Evolutionary conservation across 2,888 invertebrate species (phyloP).

Genomic region (Epicampocera succincta): DNA sequence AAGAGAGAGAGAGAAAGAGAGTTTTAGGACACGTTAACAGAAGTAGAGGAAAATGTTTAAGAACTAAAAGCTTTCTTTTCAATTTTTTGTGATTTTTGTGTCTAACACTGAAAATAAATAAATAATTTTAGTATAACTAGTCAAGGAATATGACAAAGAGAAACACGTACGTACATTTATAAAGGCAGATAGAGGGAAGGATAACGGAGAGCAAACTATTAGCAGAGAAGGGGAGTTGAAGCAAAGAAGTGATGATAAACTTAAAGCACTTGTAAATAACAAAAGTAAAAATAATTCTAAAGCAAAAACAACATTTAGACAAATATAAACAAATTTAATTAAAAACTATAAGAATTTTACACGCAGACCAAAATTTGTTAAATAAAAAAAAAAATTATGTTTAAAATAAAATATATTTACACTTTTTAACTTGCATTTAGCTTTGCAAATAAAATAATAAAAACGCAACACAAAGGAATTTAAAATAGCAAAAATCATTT

Average conservation of each 20-base stretch:
- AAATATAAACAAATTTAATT: conserved; percentile 65
- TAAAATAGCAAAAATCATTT: conserved; percentile 13
- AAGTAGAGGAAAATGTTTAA: conserved; percentile 48
- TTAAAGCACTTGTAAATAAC: conserved; percentile 60
- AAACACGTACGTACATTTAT: conserved; percentile 14
- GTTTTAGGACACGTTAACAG: conserved; percentile 41
- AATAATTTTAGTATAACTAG: conserved; percentile 66
- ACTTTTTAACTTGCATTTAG: conserved; percentile 66
- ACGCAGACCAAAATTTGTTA: conserved; percentile 72
- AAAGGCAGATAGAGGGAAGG: conserved; percentile 1
- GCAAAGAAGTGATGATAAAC: conserved; percentile 48
- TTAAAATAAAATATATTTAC: conserved; percentile 56
- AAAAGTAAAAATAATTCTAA: conserved; percentile 26
- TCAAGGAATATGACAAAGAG: conserved; percentile 62
- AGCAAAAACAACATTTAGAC: conserved; percentile 64
- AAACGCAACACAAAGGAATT: conserved; percentile 40
- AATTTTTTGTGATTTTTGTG: conserved; percentile 68
- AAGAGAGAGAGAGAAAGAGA: too few relatives aligned
- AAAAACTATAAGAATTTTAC: conserved; percentile 48
- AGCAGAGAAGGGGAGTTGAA: conserved; percentile 24
- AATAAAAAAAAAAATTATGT: conserved; percentile 37
- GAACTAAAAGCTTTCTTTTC: conserved; percentile 57
- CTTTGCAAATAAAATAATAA: conserved; percentile 60
- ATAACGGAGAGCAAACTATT: conserved; percentile 13
- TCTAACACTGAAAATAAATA: conserved; percentile 64